Evolutionary conservation across 2,113 vertebrate species (phyloP).

Genomic region (Zapornia atra): DNA sequence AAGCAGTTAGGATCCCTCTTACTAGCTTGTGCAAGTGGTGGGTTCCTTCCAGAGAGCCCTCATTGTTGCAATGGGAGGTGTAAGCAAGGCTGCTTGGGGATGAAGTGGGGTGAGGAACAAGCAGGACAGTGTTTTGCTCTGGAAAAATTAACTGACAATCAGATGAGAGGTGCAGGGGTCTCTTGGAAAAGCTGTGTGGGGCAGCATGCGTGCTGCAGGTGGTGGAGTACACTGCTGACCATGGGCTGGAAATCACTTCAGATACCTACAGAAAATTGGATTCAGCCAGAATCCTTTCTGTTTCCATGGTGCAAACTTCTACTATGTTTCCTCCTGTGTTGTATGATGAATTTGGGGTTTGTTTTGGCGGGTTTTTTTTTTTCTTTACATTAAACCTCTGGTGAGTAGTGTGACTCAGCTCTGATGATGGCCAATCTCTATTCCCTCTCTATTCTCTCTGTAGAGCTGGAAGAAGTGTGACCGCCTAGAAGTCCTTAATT

Average conservation of each 20-base stretch:
- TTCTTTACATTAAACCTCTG: neutral
- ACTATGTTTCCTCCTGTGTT: neutral
- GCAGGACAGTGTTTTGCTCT: neutral
- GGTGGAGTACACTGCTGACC: accelerated
- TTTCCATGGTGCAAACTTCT: neutral
- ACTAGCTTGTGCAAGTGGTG: accelerated
- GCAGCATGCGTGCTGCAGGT: accelerated
- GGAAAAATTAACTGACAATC: neutral
- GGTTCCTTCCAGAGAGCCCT: neutral
- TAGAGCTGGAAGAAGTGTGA: neutral
- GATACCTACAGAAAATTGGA: neutral
- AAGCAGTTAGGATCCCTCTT: neutral
- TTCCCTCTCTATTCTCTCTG: neutral
- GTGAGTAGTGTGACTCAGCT: accelerated
- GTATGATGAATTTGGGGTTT: neutral
- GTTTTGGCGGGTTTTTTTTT: too few relatives aligned
- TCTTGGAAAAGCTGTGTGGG: neutral
- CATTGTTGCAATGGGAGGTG: accelerated
- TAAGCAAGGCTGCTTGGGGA: neutral
- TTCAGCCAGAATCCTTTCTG: neutral
- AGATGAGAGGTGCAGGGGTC: neutral
- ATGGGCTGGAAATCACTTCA: accelerated
- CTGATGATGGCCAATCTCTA: neutral
- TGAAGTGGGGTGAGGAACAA: neutral
- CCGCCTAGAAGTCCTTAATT: neutral